Evolutionary conservation across 2,888 invertebrate genomes (phyloP).

Genomic region (Gibbula magus): DNA sequence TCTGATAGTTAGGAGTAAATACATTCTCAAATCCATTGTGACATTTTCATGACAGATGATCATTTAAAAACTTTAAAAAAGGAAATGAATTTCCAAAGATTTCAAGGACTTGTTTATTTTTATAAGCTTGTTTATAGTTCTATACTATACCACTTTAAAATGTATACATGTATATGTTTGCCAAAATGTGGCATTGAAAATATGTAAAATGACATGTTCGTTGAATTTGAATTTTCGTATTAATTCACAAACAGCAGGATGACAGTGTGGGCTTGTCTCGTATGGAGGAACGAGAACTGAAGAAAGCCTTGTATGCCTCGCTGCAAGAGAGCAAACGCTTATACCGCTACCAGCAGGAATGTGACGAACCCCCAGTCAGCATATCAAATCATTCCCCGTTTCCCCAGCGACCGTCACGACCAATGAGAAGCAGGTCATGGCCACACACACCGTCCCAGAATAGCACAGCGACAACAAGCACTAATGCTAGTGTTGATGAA

Average conservation of each 20-base stretch:
- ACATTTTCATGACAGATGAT: too few relatives aligned
- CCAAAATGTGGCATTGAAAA: too few relatives aligned
- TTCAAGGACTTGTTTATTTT: too few relatives aligned
- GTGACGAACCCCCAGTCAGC: neutral
- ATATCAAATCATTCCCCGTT: neutral
- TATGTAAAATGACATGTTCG: too few relatives aligned
- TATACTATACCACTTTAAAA: too few relatives aligned
- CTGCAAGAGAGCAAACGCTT: conserved; percentile 65
- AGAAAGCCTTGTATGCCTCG: conserved; percentile 75
- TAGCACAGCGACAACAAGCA: conserved; percentile 30
- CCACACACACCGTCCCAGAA: neutral
- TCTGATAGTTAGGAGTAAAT: too few relatives aligned
- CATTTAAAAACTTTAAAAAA: too few relatives aligned
- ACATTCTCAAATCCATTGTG: too few relatives aligned
- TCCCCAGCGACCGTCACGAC: neutral
- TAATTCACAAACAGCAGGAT: conserved; percentile 45
- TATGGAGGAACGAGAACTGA: conserved; percentile 74
- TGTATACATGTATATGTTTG: too few relatives aligned
- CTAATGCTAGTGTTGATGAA: conserved; percentile 45
- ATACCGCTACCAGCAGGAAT: neutral
- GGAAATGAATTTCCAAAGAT: too few relatives aligned
- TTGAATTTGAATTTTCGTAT: too few relatives aligned
- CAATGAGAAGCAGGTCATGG: neutral
- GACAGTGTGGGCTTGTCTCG: conserved; percentile 72
- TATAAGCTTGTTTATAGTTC: too few relatives aligned